Evolutionary conservation across 2,888 invertebrate genomes (phyloP).

Genomic region (Panzeria rudis): DNA sequence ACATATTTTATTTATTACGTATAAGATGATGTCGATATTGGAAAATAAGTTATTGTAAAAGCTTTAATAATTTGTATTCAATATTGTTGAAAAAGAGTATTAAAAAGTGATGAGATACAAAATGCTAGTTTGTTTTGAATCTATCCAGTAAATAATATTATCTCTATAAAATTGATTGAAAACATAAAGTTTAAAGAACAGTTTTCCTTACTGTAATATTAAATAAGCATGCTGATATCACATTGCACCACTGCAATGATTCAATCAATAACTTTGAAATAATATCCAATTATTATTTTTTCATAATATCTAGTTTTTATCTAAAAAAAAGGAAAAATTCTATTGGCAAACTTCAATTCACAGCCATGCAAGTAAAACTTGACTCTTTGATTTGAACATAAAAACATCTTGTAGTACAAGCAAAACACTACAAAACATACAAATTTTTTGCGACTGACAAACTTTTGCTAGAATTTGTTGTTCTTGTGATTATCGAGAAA

Average conservation of each 20-base stretch:
- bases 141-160: too few species aligned
- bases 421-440: not conserved
- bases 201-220: too few species aligned
- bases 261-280: not conserved
- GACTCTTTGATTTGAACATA: not conserved
- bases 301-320: not conserved
- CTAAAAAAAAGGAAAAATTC: not conserved
- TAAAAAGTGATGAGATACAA: too few species aligned
- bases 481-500: not conserved
- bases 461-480: not conserved
- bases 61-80: too few species aligned
- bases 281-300: constrained; percentile 2
- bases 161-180: too few species aligned
- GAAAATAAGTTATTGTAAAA: too few species aligned
- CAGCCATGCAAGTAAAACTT: constrained; percentile 4
- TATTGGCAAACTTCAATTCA: constrained; percentile 16
- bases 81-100: too few species aligned
- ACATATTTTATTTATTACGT: too few species aligned
- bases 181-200: too few species aligned
- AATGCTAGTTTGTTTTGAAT: too few species aligned
- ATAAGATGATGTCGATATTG: too few species aligned
- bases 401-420: constrained; percentile 10
- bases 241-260: not conserved
- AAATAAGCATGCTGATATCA: too few species aligned
- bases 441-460: not conserved